Percentiles rank a stretch among this genome's conserved stretches.
These are phyloP conservation scores for Himalopsyche anomala DNA, from an alignment of 2,888 invertebrate genomes.

Conservation along the genomic window DNA sequence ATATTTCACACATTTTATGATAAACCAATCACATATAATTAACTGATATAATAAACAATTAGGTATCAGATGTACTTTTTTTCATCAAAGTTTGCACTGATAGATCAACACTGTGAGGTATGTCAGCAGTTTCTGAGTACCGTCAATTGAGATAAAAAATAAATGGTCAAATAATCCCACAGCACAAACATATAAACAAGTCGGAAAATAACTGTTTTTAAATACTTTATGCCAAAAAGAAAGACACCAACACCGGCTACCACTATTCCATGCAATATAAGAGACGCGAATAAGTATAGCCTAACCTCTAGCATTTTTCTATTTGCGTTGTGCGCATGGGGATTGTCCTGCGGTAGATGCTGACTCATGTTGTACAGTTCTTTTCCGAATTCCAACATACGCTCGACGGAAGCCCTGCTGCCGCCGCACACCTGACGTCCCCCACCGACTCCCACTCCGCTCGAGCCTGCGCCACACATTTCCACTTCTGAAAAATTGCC, in stretches of 20 bases:
- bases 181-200: too few relatives aligned
- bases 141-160: too few relatives aligned
- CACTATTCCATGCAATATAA: not conserved
- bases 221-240: too few relatives aligned
- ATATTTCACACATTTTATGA: not conserved
- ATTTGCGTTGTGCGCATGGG: slow-evolving; percentile 85
- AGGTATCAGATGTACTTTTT: too few relatives aligned
- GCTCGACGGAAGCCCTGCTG: slow-evolving; percentile 89
- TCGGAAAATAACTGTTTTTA: too few relatives aligned
- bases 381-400: slow-evolving; percentile 95
- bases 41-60: not conserved
- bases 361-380: slow-evolving; percentile 95
- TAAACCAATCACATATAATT: not conserved
- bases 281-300: too few relatives aligned
- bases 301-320: slow-evolving; percentile 93
- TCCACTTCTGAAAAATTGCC: slow-evolving; percentile 72
- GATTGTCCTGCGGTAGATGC: slow-evolving; percentile 87
- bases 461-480: slow-evolving; percentile 61
- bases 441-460: slow-evolving; percentile 67
- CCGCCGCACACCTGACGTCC: slow-evolving; percentile 80
- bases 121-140: too few relatives aligned
- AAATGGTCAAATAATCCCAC: too few relatives aligned
- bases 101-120: too few relatives aligned
- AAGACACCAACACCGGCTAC: not conserved
- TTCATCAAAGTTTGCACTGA: too few relatives aligned